Evolutionary conservation across 2,113 vertebrate genomes (phyloP), one percentile per base, ranked within the genome.

Genomic region (Cinclus cinclus): DNA sequence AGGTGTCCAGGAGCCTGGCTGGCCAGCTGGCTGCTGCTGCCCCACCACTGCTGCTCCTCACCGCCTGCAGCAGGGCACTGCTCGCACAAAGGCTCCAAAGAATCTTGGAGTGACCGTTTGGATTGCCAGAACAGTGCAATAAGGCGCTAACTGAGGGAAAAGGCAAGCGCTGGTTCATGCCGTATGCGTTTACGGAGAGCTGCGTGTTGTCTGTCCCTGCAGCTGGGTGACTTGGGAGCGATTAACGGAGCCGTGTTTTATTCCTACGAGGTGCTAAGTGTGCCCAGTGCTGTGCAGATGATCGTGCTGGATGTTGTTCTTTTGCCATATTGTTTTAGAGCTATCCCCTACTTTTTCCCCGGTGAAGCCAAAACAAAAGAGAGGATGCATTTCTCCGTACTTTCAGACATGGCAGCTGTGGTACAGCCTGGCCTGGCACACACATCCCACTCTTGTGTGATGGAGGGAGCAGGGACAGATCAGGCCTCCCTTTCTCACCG

Each of bases 31-130:
- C 92, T 58, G 77, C 83, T 13, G 46, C 93, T 15, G 62, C 67
- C 10, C 28, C 31, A 16, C 55, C 0, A 15, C 63, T 0, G 22
- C 23, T 0, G 13, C 65, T 53, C 3, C 49, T 56, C 50, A 31
- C 33, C 4, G n/a, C 46, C 1, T 42, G 53, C 60, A 56, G 41
- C 12, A 53, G 49, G 0, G 16, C 9, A 3, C 9, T 1, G 76
- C 68, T 16, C 19, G 65, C 90, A 96, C 93, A 96, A 96, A 96
- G 90, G 42, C 88, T 93, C 90, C 88, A 90, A 70, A 92, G 68
- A 91, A 7, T 39, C 71, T 95, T 83, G 56, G 42, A 86, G 79
- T n/a, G 27, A 65, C 67, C 60, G 5, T 62, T 85, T 64, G 67
- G 31, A 18, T 68, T 2, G 4, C 92, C 23, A 58, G 16, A 64